Evolutionary conservation across 35 echinoderm and acorn worm species (phyloP).

Genomic region (Ptychodera flava): DNA sequence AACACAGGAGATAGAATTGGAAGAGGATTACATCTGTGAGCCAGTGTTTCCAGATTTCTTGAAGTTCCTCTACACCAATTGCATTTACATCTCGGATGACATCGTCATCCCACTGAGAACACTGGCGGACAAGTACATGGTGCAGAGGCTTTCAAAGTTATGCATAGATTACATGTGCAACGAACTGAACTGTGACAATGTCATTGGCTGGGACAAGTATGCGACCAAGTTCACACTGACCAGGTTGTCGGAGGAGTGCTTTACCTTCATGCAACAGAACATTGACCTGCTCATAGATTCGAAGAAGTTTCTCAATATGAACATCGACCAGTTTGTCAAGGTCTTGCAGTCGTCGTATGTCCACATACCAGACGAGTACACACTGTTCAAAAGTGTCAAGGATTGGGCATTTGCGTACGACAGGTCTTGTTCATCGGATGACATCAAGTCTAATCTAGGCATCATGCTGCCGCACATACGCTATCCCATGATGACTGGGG

Average conservation of each 20-base stretch:
- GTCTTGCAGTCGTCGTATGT: slow-evolving; percentile 18
- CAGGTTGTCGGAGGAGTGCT: slow-evolving; percentile 25
- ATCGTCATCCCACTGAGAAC: neutral
- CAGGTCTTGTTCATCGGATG: slow-evolving; percentile 46
- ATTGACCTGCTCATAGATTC: slow-evolving; percentile 12
- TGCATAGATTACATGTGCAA: neutral
- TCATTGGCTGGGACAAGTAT: slow-evolving; percentile 23
- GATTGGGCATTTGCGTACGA: slow-evolving; percentile 62
- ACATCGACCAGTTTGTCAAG: slow-evolving; percentile 34
- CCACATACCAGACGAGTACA: slow-evolving; percentile 27
- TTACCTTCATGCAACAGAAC: slow-evolving; percentile 34
- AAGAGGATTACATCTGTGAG: neutral
- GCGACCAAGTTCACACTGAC: slow-evolving; percentile 31
- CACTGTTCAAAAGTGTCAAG: slow-evolving; percentile 35
- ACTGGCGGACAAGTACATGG: neutral
- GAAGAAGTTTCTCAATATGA: slow-evolving; percentile 17
- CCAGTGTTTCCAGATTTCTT: neutral
- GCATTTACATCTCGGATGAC: neutral
- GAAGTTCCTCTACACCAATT: neutral
- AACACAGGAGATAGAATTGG: neutral
- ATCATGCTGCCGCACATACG: slow-evolving; percentile 17
- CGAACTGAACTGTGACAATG: neutral
- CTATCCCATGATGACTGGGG: slow-evolving; percentile 33
- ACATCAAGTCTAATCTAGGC: slow-evolving; percentile 27
- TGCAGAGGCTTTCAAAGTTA: neutral